phyloP scores from a whole-genome alignment of 2,888 invertebrate species.

The Drosophila limbata region DNA sequence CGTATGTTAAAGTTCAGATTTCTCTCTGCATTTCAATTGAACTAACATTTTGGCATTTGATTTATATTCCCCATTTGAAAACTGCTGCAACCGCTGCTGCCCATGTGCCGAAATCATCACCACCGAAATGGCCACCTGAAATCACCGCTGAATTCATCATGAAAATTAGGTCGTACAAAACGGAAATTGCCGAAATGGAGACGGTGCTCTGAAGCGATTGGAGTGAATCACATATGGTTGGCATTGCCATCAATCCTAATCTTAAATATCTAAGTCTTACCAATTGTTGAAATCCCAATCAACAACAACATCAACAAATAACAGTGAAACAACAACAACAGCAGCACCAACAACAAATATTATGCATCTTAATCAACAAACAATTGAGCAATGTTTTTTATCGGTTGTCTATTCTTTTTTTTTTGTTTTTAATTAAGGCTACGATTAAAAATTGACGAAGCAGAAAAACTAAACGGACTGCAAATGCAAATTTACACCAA shows the following conservation, averaged over 20 bases:
- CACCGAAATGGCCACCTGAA: not conserved
- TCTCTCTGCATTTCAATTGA: not conserved
- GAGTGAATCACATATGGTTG: constrained; percentile 29
- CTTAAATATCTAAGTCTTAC: constrained; percentile 42
- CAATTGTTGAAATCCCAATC: constrained; percentile 40
- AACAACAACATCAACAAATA: constrained; percentile 21
- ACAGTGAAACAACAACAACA: constrained; percentile 21
- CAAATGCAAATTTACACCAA: constrained; percentile 54
- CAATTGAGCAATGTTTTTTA: constrained; percentile 29
- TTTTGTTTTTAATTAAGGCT: constrained; percentile 36
- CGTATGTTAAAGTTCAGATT: not conserved
- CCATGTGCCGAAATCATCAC: not conserved
- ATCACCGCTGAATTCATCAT: not conserved
- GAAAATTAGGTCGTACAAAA: constrained; percentile 86
- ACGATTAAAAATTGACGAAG: constrained; percentile 40
- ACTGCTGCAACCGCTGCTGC: constrained; percentile 36
- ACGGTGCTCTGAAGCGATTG: constrained; percentile 89
- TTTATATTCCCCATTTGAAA: not conserved
- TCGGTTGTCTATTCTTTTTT: constrained; percentile 10
- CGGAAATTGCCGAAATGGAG: constrained; percentile 95
- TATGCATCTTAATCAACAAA: constrained; percentile 36
- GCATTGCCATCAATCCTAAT: constrained; percentile 28
- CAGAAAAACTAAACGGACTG: constrained; percentile 24
- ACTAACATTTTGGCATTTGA: constrained; percentile 41
- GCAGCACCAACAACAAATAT: constrained; percentile 35